These are phyloP conservation scores for Leptatherina wallacei DNA, from an alignment of 2,797 vertebrate genomes.

Conservation along the genomic window DNA sequence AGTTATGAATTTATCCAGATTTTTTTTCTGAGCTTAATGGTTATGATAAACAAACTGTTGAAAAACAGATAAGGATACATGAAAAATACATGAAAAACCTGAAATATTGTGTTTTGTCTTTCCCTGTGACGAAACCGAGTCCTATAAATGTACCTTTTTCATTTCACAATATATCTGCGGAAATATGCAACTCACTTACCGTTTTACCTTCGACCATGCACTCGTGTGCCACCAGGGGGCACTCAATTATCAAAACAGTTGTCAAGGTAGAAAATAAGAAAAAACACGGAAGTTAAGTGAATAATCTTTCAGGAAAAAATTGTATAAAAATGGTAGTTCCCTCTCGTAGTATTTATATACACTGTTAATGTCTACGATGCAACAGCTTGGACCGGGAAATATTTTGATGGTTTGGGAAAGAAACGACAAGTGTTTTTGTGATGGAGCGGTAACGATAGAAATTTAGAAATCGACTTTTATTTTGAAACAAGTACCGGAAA, in stretches of 20 bases:
- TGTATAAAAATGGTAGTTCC: fast-evolving
- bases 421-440: neutral
- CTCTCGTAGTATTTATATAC: neutral
- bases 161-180: slow-evolving; percentile 16
- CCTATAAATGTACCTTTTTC: slow-evolving; percentile 1
- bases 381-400: too few relatives aligned
- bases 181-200: slow-evolving; percentile 12
- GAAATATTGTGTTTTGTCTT: neutral
- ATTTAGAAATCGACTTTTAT: slow-evolving; percentile 33
- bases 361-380: neutral
- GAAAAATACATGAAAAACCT: neutral
- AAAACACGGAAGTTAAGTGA: slow-evolving; percentile 5
- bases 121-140: neutral
- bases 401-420: neutral
- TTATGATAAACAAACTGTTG: neutral
- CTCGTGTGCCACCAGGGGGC: slow-evolving; percentile 38
- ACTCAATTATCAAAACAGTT: neutral
- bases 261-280: slow-evolving; percentile 22
- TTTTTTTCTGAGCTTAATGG: too few relatives aligned
- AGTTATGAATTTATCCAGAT: neutral
- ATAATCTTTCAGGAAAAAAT: slow-evolving; percentile 10
- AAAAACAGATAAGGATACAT: neutral
- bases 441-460: too few relatives aligned
- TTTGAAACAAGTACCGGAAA: slow-evolving; percentile 32
- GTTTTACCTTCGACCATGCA: neutral